Evolutionary conservation across 2,113 vertebrate species (phyloP), one percentile per base, ranked within the genome.

Genomic region (Dipodomys stephensi): DNA sequence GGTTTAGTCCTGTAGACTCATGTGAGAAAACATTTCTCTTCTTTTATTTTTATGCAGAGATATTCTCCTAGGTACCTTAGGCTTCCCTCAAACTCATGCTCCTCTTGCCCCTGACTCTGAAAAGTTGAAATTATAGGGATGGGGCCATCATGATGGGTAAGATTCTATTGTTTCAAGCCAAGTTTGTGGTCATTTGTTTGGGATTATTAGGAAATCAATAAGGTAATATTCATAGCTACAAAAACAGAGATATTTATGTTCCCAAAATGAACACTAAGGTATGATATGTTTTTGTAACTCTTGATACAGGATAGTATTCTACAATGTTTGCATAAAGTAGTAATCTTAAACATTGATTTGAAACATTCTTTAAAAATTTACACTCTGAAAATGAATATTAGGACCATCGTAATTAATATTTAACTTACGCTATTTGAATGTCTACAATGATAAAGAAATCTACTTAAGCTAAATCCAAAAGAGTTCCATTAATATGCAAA

Each of bases 201-300:
- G 11, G 7, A 18, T 10, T 16, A 23, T 7, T 35, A 60, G 79
- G 16, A 93, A 88, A 91, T 19, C 28, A 67, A 67, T 20, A 76
- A 4, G 46, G 11, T 20, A 39, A 18, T 30, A 62, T 18, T 83
- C 83, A 28, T 10, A 64, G 9, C 13, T 35, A 49, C 19, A 69
- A 57, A 74, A 92, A 69, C 30, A 80, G 16, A 73, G 60, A 76
- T 60, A 64, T 39, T 79, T 76, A 69, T 81, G 90, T 90, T 83
- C 32, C 62, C 27, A 77, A 88, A 49, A 83, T 57, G n/a, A 67
- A 91, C 88, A 85, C 83, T 57, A 71, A 32, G 62, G 20, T 65
- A 57, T 12, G 8, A 68, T 91, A 19, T 3, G 30, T 87, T 91
- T 65, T 23, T 44, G n/a, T 46, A 73, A 46, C 4, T 49, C 19